phyloP scores from a whole-genome alignment of 2,888 invertebrate species.

The Colostygia pectinataria region DNA sequence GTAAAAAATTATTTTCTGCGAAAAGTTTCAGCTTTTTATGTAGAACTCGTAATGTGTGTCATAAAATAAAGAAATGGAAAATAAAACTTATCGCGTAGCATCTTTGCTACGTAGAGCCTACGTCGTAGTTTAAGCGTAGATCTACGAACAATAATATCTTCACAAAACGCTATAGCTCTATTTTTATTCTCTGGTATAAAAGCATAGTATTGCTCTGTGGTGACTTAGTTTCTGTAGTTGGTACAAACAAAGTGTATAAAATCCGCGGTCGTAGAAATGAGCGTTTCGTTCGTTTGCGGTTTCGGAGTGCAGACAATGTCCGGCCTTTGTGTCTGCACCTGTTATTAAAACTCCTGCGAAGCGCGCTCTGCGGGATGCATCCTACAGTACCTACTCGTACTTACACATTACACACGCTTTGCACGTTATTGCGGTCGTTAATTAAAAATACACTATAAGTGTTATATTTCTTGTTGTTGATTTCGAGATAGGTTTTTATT shows the following conservation, averaged over 20 bases:
- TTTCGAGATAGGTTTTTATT: neutral
- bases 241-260: constrained; percentile 26
- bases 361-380: constrained; percentile 24
- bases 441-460: neutral
- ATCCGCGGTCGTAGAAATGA: constrained; percentile 45
- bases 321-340: constrained; percentile 58
- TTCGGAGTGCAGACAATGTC: constrained; percentile 45
- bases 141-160: neutral
- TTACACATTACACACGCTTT: constrained; percentile 10
- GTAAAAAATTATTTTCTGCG: no score
- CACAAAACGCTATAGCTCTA: no score
- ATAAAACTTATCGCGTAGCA: constrained; percentile 1
- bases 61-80: no score
- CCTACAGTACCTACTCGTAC: neutral
- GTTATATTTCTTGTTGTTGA: neutral
- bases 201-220: no score
- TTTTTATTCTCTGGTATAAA: neutral
- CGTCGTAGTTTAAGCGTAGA: neutral
- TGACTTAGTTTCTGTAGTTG: neutral
- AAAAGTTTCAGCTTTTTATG: no score
- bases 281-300: constrained; percentile 50
- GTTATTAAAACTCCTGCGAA: constrained; percentile 64
- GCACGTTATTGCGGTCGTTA: constrained; percentile 10
- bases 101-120: constrained; percentile 6
- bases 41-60: no score